Evolutionary conservation across 1,140 invertebrate species (phyloP), one percentile per base, ranked within the genome.

Genomic region (Drosophila repletoides): DNA sequence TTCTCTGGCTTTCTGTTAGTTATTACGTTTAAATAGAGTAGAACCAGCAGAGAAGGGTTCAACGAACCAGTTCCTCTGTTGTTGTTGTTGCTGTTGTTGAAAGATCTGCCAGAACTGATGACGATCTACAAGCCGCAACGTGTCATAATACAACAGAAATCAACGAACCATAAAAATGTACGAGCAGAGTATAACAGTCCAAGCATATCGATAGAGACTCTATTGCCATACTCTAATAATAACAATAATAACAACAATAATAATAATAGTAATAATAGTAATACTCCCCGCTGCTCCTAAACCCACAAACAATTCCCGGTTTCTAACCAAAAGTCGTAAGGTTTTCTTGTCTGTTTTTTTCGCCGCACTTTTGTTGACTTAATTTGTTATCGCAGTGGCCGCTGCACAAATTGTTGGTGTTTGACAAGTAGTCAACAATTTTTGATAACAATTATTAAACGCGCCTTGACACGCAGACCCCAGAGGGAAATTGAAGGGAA

Each of bases 371-470:
- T 73, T 83, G 74, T 83, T 84, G 70, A 83, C 79, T 74, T 68
- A 84, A 83, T 86, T 84, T 77, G 79, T 79, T 83, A 83, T 84
- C 76, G 55, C 58, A 29, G 22, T 45, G 36, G 55, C 55, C 70
- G 67, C 34, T 72, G 74, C 75, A 77, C 75, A 80, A 80, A 80
- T 83, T 77, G 79, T 84, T 66, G 74, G 60, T 84, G 80, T 84
- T 86, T 79, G 79, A 84, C 79, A 84, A 84, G 80, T 84, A 86
- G 79, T 84, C 80, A 74, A 74, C 71, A 71, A 38, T 76, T 74
- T 76, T 61, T 77, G 79, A 77, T 83, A 83, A 83, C 72, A 76
- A 73, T 70, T 76, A 70, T 55, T 48, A 55, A 72, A 56, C 28
- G 41, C 51, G 33, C 70, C 72, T 76, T 73, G 75, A 73, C 75